A percentile compares a stretch with the other conserved stretches of the same genome.
Evolutionary conservation across 2,113 vertebrate genomes (phyloP).

Genomic region (Gallinago paraguaiae): DNA sequence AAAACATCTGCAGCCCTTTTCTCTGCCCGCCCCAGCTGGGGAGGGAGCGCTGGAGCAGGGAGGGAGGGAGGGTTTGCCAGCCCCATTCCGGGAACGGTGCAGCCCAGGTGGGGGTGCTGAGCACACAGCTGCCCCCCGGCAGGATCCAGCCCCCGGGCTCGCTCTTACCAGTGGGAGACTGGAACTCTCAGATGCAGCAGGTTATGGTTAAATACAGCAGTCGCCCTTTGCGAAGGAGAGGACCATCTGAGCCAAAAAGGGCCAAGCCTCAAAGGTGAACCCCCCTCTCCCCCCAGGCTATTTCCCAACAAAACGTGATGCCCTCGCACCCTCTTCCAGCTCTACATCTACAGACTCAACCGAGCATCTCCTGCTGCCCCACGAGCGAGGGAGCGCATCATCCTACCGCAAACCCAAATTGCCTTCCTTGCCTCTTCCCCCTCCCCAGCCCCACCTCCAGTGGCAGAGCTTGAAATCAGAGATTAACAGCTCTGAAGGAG

Average conservation of each 20-base stretch:
- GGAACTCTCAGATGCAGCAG: not conserved
- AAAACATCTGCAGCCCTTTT: not conserved
- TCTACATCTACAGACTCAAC: not conserved
- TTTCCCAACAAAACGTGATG: not conserved
- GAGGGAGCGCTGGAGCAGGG: not conserved
- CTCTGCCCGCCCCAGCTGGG: not conserved
- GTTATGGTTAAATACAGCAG: not conserved
- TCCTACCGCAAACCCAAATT: fast-evolving
- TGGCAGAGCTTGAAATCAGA: conserved; percentile 40
- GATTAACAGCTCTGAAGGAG: conserved; percentile 3
- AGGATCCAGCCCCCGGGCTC: not conserved
- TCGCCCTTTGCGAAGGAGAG: fast-evolving
- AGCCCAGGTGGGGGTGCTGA: not conserved
- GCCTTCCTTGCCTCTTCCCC: no score
- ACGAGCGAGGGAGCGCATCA: fast-evolving
- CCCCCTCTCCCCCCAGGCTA: fast-evolving
- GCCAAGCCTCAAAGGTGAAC: not conserved
- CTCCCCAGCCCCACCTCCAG: no score
- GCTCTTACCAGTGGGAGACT: not conserved
- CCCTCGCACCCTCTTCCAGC: not conserved
- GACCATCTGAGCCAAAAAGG: not conserved
- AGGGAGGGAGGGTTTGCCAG: fast-evolving
- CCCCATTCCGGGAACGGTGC: not conserved
- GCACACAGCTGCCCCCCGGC: not conserved
- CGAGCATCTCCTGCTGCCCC: fast-evolving